Percentiles rank a stretch among this genome's conserved stretches.
phyloP scores from a whole-genome alignment of 2,113 vertebrate species.

The Atractosteus spatula region DNA sequence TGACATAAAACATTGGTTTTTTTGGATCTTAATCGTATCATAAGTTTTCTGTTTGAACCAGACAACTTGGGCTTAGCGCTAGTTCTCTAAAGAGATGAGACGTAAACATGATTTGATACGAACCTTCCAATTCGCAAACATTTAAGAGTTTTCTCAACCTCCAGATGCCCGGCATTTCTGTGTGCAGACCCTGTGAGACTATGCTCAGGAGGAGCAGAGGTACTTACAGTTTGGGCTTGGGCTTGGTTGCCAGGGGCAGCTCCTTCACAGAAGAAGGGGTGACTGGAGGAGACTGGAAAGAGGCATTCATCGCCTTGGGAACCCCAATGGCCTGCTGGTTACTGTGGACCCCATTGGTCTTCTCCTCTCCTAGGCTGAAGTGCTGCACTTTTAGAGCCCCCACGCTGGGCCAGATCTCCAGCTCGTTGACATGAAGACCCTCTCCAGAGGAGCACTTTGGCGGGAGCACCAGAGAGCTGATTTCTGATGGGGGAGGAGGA shows the following conservation, averaged over 20 bases:
- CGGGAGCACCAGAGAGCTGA: conserved; percentile 76
- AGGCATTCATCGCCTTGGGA: conserved; percentile 29
- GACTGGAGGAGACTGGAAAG: conserved; percentile 40
- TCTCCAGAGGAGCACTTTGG: conserved; percentile 68
- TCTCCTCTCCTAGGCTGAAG: conserved; percentile 40
- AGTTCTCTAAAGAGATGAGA: too few species aligned
- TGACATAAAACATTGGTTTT: too few species aligned
- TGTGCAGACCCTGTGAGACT: too few species aligned
- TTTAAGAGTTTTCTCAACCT: too few species aligned
- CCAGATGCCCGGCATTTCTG: too few species aligned
- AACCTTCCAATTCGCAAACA: too few species aligned
- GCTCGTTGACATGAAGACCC: conserved; percentile 63
- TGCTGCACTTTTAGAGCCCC: conserved; percentile 61
- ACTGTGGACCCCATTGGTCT: conserved; percentile 60
- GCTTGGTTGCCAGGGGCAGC: conserved; percentile 84
- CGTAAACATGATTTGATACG: too few species aligned
- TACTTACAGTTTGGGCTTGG: conserved; percentile 95
- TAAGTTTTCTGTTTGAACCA: too few species aligned
- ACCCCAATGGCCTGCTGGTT: conserved; percentile 50
- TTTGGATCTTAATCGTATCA: too few species aligned
- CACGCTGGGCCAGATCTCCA: conserved; percentile 66
- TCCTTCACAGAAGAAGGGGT: conserved; percentile 76
- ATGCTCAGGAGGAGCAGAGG: not conserved
- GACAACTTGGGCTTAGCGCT: too few species aligned
- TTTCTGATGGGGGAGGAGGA: conserved; percentile 73